phyloP scores from a whole-genome alignment of 2,888 invertebrate genomes.

The Anaspis maculata region DNA sequence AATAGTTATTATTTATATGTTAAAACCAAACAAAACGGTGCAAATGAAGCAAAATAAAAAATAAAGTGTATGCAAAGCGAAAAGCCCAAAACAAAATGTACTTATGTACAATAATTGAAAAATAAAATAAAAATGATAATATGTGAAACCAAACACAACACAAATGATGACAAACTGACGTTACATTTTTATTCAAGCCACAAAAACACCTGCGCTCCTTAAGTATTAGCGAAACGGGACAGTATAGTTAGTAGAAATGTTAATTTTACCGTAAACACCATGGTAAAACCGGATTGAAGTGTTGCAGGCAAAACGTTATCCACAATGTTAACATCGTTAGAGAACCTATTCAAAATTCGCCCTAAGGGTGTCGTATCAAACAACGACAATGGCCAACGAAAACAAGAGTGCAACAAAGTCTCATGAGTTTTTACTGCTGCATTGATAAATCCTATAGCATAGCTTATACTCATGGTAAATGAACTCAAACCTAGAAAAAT shows the following conservation, averaged over 20 bases:
- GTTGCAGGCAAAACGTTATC: slow-evolving; percentile 45
- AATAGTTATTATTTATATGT: slow-evolving; percentile 4
- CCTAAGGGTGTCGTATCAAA: slow-evolving; percentile 57
- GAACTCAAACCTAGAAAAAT: slow-evolving; percentile 9
- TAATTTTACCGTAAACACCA: slow-evolving; percentile 42
- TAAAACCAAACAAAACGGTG: slow-evolving; percentile 11
- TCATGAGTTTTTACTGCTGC: slow-evolving; percentile 44
- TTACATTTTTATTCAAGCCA: too few species aligned
- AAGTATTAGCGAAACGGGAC: too few species aligned
- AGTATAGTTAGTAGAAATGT: too few species aligned
- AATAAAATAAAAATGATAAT: too few species aligned
- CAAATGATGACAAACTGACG: too few species aligned
- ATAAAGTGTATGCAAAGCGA: too few species aligned
- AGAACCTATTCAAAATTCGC: slow-evolving; percentile 54
- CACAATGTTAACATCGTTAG: slow-evolving; percentile 49
- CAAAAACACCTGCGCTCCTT: too few species aligned
- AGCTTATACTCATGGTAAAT: slow-evolving; percentile 6
- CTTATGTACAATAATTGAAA: too few species aligned
- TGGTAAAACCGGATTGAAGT: slow-evolving; percentile 37
- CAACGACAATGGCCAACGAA: slow-evolving; percentile 50
- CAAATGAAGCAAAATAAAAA: slow-evolving; percentile 6
- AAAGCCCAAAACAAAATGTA: too few species aligned
- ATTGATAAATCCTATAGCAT: slow-evolving; percentile 11
- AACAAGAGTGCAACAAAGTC: slow-evolving; percentile 42
- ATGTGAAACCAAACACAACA: too few species aligned